Conservation (phyloP, 1,140 invertebrate species). For the Aphaenogaster rudis region DNA sequence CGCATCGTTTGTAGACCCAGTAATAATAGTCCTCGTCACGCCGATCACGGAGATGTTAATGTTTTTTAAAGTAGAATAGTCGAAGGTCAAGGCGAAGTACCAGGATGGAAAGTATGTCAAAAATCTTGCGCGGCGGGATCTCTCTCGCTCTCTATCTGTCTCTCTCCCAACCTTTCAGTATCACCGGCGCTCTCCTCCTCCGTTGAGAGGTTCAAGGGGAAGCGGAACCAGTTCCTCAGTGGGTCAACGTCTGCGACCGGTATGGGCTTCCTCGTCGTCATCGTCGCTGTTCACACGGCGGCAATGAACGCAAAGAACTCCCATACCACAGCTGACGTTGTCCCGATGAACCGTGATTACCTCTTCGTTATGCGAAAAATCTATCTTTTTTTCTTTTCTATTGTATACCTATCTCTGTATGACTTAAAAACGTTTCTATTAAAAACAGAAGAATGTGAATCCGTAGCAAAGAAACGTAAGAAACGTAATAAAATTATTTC, state of each 20-base stretch:
- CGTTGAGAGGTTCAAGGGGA: slow-evolving; percentile 80
- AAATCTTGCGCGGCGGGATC: slow-evolving; percentile 79
- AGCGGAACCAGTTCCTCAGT: slow-evolving; percentile 86
- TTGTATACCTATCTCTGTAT: neutral
- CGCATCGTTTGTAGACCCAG: neutral
- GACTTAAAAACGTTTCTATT: neutral
- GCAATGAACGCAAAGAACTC: slow-evolving; percentile 4
- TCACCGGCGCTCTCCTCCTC: slow-evolving; percentile 48
- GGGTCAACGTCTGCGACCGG: slow-evolving; percentile 84
- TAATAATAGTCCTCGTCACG: slow-evolving; percentile 15
- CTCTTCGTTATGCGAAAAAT: slow-evolving; percentile 25
- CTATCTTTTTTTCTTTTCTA: neutral
- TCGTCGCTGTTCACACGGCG: slow-evolving; percentile 49
- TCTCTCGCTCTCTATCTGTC: slow-evolving; percentile 59
- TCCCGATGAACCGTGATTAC: slow-evolving; percentile 71
- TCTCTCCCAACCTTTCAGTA: slow-evolving; percentile 46
- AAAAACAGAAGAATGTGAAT: neutral
- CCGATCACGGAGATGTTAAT: neutral
- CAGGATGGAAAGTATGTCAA: slow-evolving; percentile 86
- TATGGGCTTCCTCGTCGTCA: slow-evolving; percentile 62
- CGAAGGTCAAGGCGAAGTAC: slow-evolving; percentile 82
- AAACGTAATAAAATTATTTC: neutral
- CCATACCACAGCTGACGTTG: slow-evolving; percentile 61
- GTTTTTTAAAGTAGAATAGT: slow-evolving; percentile 79
- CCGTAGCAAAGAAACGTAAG: neutral